Conservation (phyloP, 1,140 invertebrate species). For the Pseudomyrmex gracilis region DNA sequence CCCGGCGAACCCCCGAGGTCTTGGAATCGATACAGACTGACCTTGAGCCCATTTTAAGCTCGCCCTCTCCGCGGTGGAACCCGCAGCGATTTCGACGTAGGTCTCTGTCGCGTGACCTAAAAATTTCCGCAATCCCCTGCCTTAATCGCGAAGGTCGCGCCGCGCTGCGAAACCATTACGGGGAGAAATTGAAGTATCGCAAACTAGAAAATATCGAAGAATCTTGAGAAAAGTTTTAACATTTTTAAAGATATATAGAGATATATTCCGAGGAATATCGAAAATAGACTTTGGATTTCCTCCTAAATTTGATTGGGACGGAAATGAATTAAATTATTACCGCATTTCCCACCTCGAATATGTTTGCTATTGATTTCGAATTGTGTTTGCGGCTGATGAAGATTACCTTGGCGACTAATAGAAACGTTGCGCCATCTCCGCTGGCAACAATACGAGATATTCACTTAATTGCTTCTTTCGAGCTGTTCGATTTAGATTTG, state of each 20-base stretch:
- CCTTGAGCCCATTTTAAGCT: conserved; percentile 79
- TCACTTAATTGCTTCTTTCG: too few species aligned
- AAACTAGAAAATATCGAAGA: not conserved
- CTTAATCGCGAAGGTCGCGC: too few species aligned
- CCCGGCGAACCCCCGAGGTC: conserved; percentile 73
- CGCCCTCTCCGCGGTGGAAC: conserved; percentile 60
- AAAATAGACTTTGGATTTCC: not conserved
- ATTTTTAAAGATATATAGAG: not conserved
- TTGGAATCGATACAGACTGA: conserved; percentile 77
- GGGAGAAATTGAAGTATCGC: not conserved
- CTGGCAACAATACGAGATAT: too few species aligned
- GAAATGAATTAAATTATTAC: too few species aligned
- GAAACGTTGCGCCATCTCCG: too few species aligned
- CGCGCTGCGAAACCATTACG: too few species aligned
- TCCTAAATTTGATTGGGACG: too few species aligned
- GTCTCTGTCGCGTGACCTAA: conserved; percentile 20
- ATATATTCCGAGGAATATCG: not conserved
- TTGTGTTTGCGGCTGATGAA: too few species aligned
- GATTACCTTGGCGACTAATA: too few species aligned
- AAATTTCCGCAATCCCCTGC: conserved; percentile 37
- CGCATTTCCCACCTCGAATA: too few species aligned
- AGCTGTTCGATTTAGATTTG: too few species aligned
- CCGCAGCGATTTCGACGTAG: conserved; percentile 60
- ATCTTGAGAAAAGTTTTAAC: not conserved
- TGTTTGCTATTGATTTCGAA: too few species aligned